Evolutionary conservation across 2,113 vertebrate genomes (phyloP), one percentile per base, ranked within the genome.

Genomic region (Nothocercus nigrocapillus): DNA sequence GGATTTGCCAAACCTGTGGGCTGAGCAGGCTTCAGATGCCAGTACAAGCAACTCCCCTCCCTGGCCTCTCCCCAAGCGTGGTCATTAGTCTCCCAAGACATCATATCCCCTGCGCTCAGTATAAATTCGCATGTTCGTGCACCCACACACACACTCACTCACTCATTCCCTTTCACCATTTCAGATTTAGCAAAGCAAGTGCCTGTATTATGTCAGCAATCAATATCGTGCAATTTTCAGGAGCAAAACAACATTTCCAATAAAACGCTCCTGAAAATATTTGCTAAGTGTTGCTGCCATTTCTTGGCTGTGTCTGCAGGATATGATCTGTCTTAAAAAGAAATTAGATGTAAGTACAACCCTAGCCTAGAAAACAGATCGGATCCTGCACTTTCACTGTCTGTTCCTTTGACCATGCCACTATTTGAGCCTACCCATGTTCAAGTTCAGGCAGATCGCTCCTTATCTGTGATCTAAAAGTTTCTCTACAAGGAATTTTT

Each of bases 211-310:
- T 19, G 61, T 51, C 62, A 91, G 36, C 61, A 76, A 64, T 1
- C 32, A 67, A 56, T 51, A 90, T 10, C 15, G 45, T 34, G 44
- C 73, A 63, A 42, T 44, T 61, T 88, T 49, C 84, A 75, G 59
- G 61, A 85, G 59, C 53, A 89, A 92, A 95, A 45, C n/a, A 62
- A 83, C 7, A 70, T 16, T 87, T 87, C 66, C 70, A 89, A 61
- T 20, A 13, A 93, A 94, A 54, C 14, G 21, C 38, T 62, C 42
- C 59, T 70, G 64, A 49, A 93, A 16, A 54, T 32, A 76, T 15
- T 25, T 1, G 9, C 30, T n/a, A 69, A 93, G 34, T 25, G 30
- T 5, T 82, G 54, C 74, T 93, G 64, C 75, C 38, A 63, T 64
- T 94, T 94, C 66, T 68, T 88, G 62, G 63, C 59, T 38, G 9